Evolutionary conservation across 2,797 vertebrate genomes (phyloP), one percentile per base, ranked within the genome.

Genomic region (Myotis myotis): DNA sequence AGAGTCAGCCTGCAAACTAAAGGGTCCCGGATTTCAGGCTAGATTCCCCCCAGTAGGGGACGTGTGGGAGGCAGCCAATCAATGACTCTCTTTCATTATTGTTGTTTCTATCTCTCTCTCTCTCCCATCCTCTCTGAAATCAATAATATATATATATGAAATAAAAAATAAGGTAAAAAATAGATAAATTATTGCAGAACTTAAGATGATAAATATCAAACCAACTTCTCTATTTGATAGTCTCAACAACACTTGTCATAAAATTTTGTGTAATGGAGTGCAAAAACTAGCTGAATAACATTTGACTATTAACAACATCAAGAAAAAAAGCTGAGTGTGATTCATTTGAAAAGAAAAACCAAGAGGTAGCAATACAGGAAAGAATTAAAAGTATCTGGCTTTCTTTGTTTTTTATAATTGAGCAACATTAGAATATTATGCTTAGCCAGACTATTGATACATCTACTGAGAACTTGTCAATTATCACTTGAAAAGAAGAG

Each of bases 251-350:
- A 36, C 79, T 23, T 76, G 51, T 78, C 44, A 49, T 62, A 92
- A 95, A 92, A 95, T 41, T 38, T 71, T 72, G 23, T 87, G 75
- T 60, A 33, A 25, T 30, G 5, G 28, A 36, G 30, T 81, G 4
- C 74, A 89, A 85, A 16, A n/a, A 0, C 6, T 17, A 80, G n/a
- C 82, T 93, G 72, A 74, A 30, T 87, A 95, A 83, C n/a, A 53
- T 95, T 53, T 76, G n/a, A 92, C 74, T 16, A 22, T 60, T 28
- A 93, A 82, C n/a, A 1, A 72, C 53, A 75, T 71, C 16, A 87
- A 95, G 93, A 82, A 20, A 75, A 97, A 97, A 95, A 90, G 25
- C 23, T 79, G 4, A 88, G 3, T 36, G 36, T 76, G 83, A 94
- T 15, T 64, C 11, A 75, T 60, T 75, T 89, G 49, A 80, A 87